Evolutionary conservation across 2,888 invertebrate genomes (phyloP).

Genomic region (Sphecodes monilicornis): DNA sequence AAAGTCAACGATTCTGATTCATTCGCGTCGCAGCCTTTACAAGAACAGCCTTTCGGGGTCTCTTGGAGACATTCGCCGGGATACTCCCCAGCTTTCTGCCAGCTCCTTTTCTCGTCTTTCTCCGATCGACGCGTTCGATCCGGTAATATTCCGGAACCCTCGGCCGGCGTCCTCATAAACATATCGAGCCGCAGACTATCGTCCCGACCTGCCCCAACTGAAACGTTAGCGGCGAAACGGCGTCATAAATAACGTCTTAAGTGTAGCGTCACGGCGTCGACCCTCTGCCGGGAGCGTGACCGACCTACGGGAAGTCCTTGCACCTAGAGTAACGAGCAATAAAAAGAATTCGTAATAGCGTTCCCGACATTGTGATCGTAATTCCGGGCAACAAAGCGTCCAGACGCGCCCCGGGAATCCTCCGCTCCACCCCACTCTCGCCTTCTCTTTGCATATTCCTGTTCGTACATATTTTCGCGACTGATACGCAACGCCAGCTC

Average conservation of each 20-base stretch:
- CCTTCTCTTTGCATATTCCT: neutral
- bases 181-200: slow-evolving; percentile 74
- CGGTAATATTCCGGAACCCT: slow-evolving; percentile 41
- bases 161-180: slow-evolving; percentile 79
- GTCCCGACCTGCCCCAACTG: slow-evolving; percentile 81
- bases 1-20: neutral
- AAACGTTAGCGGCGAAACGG: slow-evolving; percentile 80
- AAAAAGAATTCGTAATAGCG: slow-evolving; percentile 45
- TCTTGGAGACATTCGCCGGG: neutral
- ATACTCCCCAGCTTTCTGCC: neutral
- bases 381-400: slow-evolving; percentile 24
- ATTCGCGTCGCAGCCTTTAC: neutral
- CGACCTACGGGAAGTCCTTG: slow-evolving; percentile 60
- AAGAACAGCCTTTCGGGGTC: neutral
- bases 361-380: slow-evolving; percentile 34
- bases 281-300: slow-evolving; percentile 65
- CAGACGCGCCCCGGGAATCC: neutral
- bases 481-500: neutral
- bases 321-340: slow-evolving; percentile 53
- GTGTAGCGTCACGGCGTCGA: slow-evolving; percentile 76
- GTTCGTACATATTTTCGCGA: too few relatives aligned
- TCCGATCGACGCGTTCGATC: slow-evolving; percentile 44
- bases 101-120: slow-evolving; percentile 26
- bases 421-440: neutral
- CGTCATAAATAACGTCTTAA: slow-evolving; percentile 83